Percentiles rank a stretch among this genome's conserved stretches.
phyloP scores from a whole-genome alignment of 2,113 vertebrate species.

The Ornithorhynchus anatinus region DNA sequence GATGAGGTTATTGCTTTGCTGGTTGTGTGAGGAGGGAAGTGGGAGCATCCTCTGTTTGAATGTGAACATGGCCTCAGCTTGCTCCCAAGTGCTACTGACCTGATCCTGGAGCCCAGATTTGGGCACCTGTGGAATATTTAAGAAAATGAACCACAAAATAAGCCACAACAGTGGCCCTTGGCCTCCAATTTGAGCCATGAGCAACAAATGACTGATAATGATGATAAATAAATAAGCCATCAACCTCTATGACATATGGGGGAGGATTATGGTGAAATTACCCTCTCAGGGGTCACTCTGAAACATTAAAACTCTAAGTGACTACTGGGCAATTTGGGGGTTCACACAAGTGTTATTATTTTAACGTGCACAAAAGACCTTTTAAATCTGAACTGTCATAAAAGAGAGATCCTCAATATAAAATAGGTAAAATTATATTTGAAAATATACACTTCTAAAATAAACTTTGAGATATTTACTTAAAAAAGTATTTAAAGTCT shows the following conservation, averaged over 20 bases:
- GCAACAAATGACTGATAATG: neutral
- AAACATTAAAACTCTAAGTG: neutral
- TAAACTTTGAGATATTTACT: constrained; percentile 55
- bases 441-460: constrained; percentile 58
- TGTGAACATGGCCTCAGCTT: neutral
- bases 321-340: neutral
- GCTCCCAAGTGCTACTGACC: neutral
- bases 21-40: neutral
- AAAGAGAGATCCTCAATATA: constrained; percentile 26
- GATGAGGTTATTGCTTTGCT: neutral
- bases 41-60: neutral
- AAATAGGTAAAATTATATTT: constrained; percentile 47
- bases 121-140: neutral
- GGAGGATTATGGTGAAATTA: neutral
- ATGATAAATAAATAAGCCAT: neutral
- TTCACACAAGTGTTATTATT: neutral
- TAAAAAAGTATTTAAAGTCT: constrained; percentile 49
- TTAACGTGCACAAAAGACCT: neutral
- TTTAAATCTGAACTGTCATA: constrained; percentile 24
- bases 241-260: too few relatives aligned
- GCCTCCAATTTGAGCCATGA: neutral
- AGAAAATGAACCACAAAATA: neutral
- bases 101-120: neutral
- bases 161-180: too few relatives aligned
- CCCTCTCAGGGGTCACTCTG: neutral